Evolutionary conservation across 2,797 vertebrate species (phyloP), one percentile per base, ranked within the genome.

Genomic region (Babyrousa celebensis): DNA sequence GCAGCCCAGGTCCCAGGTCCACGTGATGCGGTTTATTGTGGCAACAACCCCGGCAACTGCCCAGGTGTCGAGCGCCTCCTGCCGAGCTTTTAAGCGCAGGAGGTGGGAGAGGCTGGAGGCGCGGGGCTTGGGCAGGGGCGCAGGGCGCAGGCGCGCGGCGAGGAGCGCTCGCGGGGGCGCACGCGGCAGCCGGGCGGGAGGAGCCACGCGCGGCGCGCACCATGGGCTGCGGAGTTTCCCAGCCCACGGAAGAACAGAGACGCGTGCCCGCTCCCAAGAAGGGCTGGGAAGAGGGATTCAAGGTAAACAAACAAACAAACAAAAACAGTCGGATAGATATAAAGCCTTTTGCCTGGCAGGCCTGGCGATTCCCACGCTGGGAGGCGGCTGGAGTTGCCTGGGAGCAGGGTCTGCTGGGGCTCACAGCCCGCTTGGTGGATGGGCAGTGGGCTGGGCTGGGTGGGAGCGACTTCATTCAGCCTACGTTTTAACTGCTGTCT

Each of bases 41-140:
- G 98, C 97, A 98, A 99, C 98, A 95, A 95, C 96, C 97, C 93
- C 89, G 95, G 97, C 89, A 97, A 98, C 98, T 8, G 89, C 88
- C 65, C 87, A 23, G 95, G 78, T 36, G 97, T 97, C 91, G 43
- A 87, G 97, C 79, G 96, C 97, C 85, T 87, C 52, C 84, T 23
- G 91, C 95, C 18, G 27, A 60, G 58, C 70, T 78, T 96, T 71
- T n/a, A n/a, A 48, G 58, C 21, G 87, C 16, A 21, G n/a, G 60
- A 40, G 74, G 72, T 56, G 71, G 17, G 32, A 62, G 65, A 32
- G 9, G 52, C 65, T 3, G 3, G 25, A 11, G 20, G 68, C 7
- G 21, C 62, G 32, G 25, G 25, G 56, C 10, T 23, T 15, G 71
- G 14, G 3, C 48, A 9, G 62, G 12, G 40, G 56, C 0, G n/a